Base-by-base conservation (phyloP, 1,140 invertebrate genomes). In the Zaprionus kolodkinae region DNA sequence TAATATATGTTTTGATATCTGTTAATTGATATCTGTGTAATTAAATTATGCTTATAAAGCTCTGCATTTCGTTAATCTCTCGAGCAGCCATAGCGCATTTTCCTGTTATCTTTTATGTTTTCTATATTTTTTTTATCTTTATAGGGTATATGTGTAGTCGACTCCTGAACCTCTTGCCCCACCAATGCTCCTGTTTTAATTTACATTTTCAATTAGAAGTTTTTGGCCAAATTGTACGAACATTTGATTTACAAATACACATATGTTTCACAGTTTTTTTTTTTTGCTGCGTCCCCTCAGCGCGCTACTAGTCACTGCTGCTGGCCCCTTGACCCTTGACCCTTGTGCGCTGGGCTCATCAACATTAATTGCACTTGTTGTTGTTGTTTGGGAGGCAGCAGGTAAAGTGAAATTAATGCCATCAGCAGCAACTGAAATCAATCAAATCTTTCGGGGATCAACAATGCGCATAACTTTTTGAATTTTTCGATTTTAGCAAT, bases 141-240 rank as follows among this genome's bases (percentile, higher is more conserved):
- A 38, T 35, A 65, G 63, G 64, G 64, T 57, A 66, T 65, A 13
- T 15, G 12, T 9, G n/a, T 6, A 17, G 27, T 27, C 21, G 27
- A 17, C 36, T 9, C 11, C 10, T 11, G 10, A 15, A 11, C 6
- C 43, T 12, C 15, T 33, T 56, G 27, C 0, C 25, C 9, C 43
- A 2, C 5, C 55, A 56, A 56, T 62, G 76, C 67, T 30, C 36
- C 60, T 36, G 62, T 48, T 69, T 70, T 74, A 78, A 79, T 79
- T 79, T 78, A 64, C 78, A 79, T 79, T 74, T 79, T 74, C 78
- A 79, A 79, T 79, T 79, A 79, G 76, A 69, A 21, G 43, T 36
- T 35, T 55, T 56, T 25, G 38, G 50, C n/a, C 38, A 40, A 76
- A 76, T 69, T 77, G 72, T 70, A 33, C 50, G 43, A 15, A 76